Conservation (phyloP, 2,888 invertebrate species). For the Ichneumon xanthorius region DNA sequence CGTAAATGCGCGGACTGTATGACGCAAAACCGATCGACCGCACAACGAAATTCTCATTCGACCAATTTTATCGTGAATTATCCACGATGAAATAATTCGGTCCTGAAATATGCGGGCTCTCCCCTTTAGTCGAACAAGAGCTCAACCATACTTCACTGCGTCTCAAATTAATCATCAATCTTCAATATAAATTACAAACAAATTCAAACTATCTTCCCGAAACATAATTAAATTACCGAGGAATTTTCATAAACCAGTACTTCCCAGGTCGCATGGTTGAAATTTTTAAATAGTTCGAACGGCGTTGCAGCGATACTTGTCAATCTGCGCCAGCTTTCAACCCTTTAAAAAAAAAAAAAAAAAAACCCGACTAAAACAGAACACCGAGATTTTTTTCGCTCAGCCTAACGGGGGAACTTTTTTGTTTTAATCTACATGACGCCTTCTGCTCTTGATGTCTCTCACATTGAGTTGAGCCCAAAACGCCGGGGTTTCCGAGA, state of each 20-base stretch:
- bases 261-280: neutral
- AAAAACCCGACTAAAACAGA: neutral
- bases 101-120: neutral
- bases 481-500: neutral
- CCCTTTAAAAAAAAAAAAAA: neutral
- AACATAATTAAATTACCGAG: neutral
- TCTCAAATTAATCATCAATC: neutral
- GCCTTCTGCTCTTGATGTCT: neutral
- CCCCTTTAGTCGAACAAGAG: neutral
- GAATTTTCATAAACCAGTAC: neutral
- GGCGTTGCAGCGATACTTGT: neutral
- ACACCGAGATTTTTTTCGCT: neutral
- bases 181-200: neutral
- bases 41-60: constrained; percentile 27
- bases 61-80: constrained; percentile 22
- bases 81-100: constrained; percentile 15
- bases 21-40: neutral
- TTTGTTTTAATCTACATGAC: neutral
- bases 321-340: neutral
- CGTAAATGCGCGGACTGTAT: neutral
- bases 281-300: neutral
- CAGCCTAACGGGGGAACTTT: neutral
- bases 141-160: neutral
- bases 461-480: neutral
- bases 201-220: neutral